Percentiles rank a stretch among this genome's conserved stretches.
phyloP scores from a whole-genome alignment of 2,888 invertebrate species.

The Cancer borealis region DNA sequence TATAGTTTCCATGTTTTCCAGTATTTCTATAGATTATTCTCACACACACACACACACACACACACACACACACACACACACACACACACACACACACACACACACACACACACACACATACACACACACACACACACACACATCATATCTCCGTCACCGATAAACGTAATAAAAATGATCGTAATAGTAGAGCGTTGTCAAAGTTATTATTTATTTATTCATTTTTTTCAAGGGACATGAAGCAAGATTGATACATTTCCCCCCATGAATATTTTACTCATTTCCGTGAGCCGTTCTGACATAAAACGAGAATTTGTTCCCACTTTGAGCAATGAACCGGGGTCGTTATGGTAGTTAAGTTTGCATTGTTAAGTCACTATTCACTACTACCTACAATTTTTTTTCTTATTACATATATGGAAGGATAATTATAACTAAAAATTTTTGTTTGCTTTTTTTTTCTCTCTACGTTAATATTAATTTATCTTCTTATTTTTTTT shows the following conservation, averaged over 20 bases:
- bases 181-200: background rate
- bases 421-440: too few species aligned
- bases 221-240: background rate
- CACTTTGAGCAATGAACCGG: too few species aligned
- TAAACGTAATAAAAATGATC: background rate
- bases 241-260: background rate
- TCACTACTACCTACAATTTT: too few species aligned
- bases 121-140: background rate
- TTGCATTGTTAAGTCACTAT: too few species aligned
- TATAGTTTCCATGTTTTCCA: background rate
- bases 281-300: background rate
- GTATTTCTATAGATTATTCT: background rate
- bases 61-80: background rate
- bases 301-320: background rate
- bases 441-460: too few species aligned
- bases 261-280: background rate
- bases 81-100: background rate
- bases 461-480: too few species aligned
- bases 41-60: background rate
- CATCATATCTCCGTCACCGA: background rate
- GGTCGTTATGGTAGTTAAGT: too few species aligned
- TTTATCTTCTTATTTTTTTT: too few species aligned
- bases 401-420: too few species aligned
- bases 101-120: background rate
- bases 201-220: background rate